Percentiles rank a stretch among this genome's conserved stretches.
These are phyloP conservation scores for Drosophila lowei DNA, from an alignment of 1,140 invertebrate species.

Conservation along the genomic window DNA sequence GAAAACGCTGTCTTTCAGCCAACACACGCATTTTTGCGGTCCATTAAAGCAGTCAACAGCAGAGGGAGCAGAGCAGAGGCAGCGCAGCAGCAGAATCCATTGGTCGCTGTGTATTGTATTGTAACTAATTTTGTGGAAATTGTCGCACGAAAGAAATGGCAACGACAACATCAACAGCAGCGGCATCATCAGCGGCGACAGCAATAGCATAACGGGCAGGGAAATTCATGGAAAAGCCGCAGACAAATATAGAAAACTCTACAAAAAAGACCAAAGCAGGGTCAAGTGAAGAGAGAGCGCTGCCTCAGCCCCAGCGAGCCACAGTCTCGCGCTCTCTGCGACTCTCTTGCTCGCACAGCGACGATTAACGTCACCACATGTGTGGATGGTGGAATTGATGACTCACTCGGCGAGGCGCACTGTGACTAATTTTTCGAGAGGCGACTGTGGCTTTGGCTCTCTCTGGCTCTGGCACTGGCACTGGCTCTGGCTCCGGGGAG, in stretches of 20 bases:
- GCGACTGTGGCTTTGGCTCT: slow-evolving; percentile 30
- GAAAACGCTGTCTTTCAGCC: slow-evolving; percentile 30
- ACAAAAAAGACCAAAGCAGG: slow-evolving; percentile 78
- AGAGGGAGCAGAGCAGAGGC: too few species aligned
- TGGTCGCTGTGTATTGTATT: slow-evolving; percentile 5
- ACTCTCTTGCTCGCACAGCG: slow-evolving; percentile 17
- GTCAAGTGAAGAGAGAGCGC: slow-evolving; percentile 59
- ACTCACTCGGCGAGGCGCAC: slow-evolving; percentile 40
- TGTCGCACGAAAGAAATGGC: slow-evolving; percentile 13
- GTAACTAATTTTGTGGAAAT: slow-evolving; percentile 48
- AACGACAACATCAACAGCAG: slow-evolving; percentile 9
- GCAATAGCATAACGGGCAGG: slow-evolving; percentile 5
- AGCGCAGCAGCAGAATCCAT: too few species aligned
- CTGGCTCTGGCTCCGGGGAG: slow-evolving; percentile 40
- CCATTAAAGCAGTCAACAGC: slow-evolving; percentile 64
- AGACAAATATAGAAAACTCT: slow-evolving; percentile 69
- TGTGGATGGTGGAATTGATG: slow-evolving; percentile 22
- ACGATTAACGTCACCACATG: slow-evolving; percentile 55
- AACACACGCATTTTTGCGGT: slow-evolving; percentile 71
- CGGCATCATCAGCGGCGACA: too few species aligned
- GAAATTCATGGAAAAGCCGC: slow-evolving; percentile 67
- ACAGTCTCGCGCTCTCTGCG: not conserved
- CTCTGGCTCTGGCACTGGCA: slow-evolving; percentile 1
- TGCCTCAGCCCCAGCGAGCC: not conserved
- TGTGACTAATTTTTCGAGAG: slow-evolving; percentile 30